Conservation (phyloP, 2,113 vertebrate genomes). For the Gymnogyps californianus region DNA sequence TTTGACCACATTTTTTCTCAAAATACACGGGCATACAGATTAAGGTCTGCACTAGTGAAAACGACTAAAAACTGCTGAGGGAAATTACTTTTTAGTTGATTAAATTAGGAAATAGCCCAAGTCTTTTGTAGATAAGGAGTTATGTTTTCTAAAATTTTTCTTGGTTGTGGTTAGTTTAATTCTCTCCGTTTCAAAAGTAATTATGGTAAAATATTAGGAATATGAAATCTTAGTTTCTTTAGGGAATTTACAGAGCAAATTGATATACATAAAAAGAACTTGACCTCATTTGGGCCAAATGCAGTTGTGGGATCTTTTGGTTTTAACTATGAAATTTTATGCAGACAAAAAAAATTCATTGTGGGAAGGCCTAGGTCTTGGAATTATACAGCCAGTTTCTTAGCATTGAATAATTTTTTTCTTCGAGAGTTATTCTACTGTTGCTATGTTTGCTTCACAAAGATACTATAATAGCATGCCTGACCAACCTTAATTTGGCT, state of each 20-base stretch:
- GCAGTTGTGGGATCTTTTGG: background rate
- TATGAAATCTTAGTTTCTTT: background rate
- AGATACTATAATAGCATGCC: background rate
- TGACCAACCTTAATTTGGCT: background rate
- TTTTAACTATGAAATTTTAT: background rate
- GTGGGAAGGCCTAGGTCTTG: background rate
- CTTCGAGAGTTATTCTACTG: background rate
- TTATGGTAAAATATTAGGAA: background rate
- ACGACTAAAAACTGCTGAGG: background rate
- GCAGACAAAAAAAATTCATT: background rate
- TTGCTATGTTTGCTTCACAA: background rate
- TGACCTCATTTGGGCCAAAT: background rate
- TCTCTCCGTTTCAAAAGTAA: background rate
- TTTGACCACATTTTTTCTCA: background rate
- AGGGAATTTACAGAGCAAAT: background rate
- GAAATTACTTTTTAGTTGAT: background rate
- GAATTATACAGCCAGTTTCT: background rate
- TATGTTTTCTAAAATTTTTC: background rate
- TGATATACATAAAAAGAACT: background rate
- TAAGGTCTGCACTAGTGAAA: background rate
- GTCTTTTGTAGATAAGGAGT: background rate
- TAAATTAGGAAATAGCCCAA: background rate
- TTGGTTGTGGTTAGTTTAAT: background rate
- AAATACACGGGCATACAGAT: background rate
- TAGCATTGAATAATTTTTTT: background rate